A percentile compares a stretch with the other conserved stretches of the same genome.
Conservation (phyloP, 1,140 invertebrate genomes). For the Sycophila sp. region DNA sequence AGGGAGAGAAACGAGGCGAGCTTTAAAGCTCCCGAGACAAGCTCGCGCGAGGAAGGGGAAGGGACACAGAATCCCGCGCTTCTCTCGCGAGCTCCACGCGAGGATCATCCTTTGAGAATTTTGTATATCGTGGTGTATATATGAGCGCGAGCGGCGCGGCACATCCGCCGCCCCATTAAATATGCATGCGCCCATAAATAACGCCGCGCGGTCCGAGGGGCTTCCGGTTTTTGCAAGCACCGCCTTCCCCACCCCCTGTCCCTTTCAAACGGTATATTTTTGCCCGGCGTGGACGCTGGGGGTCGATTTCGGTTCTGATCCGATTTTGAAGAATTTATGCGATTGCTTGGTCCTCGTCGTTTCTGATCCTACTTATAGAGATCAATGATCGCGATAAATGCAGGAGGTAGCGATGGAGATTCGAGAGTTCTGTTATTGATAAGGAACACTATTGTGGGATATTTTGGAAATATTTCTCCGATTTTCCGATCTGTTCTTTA, state of each 20-base stretch:
- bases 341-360: no score
- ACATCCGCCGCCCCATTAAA: not conserved
- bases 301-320: no score
- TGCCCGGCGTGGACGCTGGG: no score
- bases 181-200: constrained; percentile 24
- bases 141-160: not conserved
- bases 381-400: no score
- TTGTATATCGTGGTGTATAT: not conserved
- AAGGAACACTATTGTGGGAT: no score
- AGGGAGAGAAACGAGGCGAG: not conserved
- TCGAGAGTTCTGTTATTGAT: no score
- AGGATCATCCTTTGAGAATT: constrained; percentile 31
- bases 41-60: not conserved
- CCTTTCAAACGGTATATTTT: no score
- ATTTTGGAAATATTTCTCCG: no score
- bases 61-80: not conserved
- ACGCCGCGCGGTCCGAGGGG: not conserved
- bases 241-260: no score
- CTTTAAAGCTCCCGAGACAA: constrained; percentile 15
- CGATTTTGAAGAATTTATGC: not conserved
- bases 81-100: constrained; percentile 2
- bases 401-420: no score
- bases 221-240: not conserved
- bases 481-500: not conserved
- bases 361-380: no score